phyloP scores from a whole-genome alignment of 2,113 vertebrate genomes.

The Colistium nudipinnis region DNA sequence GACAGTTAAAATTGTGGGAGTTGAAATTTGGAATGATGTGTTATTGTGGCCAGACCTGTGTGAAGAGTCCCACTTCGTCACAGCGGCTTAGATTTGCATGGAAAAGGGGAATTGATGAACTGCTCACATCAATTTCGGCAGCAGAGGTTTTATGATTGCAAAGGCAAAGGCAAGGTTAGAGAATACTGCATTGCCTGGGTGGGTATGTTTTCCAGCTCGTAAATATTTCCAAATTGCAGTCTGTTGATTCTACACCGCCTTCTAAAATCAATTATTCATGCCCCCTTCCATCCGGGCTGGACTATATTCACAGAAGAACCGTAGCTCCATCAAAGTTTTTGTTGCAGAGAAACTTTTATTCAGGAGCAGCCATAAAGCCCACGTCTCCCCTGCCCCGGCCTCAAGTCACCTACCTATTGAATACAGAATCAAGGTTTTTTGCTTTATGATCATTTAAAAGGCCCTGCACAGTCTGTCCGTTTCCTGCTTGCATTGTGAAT shows the following conservation, averaged over 20 bases:
- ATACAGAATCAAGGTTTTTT: background rate
- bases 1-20: conserved; percentile 11
- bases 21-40: conserved; percentile 15
- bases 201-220: conserved; percentile 18
- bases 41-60: conserved; percentile 8
- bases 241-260: conserved; percentile 27
- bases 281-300: conserved; percentile 5
- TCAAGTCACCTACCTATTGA: background rate
- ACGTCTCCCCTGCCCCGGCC: background rate
- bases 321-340: conserved; percentile 15
- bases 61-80: conserved; percentile 27
- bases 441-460: background rate
- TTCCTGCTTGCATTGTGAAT: background rate
- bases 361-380: background rate
- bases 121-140: background rate
- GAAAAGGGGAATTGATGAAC: conserved; percentile 1
- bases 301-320: conserved; percentile 24
- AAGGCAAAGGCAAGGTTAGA: background rate
- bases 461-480: background rate
- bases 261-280: conserved; percentile 55
- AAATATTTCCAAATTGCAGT: conserved; percentile 49
- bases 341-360: conserved; percentile 1
- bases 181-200: background rate
- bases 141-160: background rate
- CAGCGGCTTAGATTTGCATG: background rate